Base-by-base conservation (phyloP, 2,888 invertebrate genomes). In the Drepana falcataria region DNA sequence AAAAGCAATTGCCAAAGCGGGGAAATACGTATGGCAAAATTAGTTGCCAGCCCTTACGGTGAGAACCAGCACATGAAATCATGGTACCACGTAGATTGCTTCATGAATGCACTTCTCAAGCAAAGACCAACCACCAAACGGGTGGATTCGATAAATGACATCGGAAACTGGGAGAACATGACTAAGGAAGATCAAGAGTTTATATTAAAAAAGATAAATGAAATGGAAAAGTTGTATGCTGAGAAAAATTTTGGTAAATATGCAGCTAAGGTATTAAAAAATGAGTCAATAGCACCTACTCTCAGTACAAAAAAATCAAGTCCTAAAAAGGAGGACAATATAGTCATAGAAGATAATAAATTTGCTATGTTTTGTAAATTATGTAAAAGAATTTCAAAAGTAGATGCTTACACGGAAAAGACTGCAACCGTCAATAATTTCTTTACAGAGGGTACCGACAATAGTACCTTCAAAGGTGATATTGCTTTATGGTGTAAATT, bases 81-180 rank as follows among this genome's bases (percentile, higher is more conserved):
- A 64, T 97, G 96, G 95, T 93, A 95, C 77, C 97, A 97, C 73
- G 85, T 96, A 0, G 87, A 93, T 56, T 98, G 97, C 70, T 84
- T 97, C 3, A 95, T 97, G 91, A 95, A 96, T 74, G 92, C 93
- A 21, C 94, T 98, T 63, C 85, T 94, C 47, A 94, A 94, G 73
- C 97, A 97, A 68, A 87, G 97, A 53, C 94, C 95, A 0, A 93
- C 95, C 0, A 97, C 97, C 0, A 96, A 95, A 83, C 93, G 95
- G 56, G 95, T 98, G 58, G 96, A 96, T 64, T 93, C 93, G 3
- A 92, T 94, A 1, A 94, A 95, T 58, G 97, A 97, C 70, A 91
- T 97, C 35, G 95, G 94, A 53, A 96, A 96, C 35, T 97, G 95
- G 94, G 88, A 93, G 9, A 86, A 87, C 40, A 78, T 97, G 9